A percentile compares a stretch with the other conserved stretches of the same genome.
phyloP scores from a whole-genome alignment of 2,888 invertebrate species.

The Drosophila parthenogenetica region DNA sequence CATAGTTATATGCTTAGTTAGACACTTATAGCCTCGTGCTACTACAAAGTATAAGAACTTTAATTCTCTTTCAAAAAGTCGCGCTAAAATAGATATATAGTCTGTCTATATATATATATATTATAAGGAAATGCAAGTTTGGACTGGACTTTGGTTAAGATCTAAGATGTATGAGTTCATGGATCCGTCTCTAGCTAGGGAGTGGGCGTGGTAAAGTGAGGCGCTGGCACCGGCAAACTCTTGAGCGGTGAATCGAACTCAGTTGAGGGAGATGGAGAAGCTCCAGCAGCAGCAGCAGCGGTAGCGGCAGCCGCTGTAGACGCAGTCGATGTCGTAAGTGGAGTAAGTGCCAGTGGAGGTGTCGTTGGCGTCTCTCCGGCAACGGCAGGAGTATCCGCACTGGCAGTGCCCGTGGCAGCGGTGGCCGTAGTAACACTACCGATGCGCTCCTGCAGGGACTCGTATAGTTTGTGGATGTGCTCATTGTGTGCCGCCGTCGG shows the following conservation, averaged over 20 bases:
- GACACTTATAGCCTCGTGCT: constrained; percentile 7
- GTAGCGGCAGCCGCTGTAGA: background rate
- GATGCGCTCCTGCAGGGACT: constrained; percentile 92
- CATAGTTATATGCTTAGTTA: background rate
- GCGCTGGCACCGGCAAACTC: constrained; percentile 93
- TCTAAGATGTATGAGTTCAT: background rate
- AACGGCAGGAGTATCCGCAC: constrained; percentile 62
- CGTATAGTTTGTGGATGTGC: constrained; percentile 92
- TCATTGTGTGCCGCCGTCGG: constrained; percentile 92
- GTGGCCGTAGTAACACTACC: constrained; percentile 86
- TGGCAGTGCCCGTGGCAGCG: background rate
- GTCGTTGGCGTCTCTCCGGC: constrained; percentile 6
- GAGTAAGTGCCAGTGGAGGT: background rate
- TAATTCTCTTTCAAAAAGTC: too few species aligned
- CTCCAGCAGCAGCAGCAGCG: constrained; percentile 75
- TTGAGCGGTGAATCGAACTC: constrained; percentile 93
- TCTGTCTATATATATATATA: too few species aligned
- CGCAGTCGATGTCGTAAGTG: background rate
- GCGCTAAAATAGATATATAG: too few species aligned
- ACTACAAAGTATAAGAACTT: background rate
- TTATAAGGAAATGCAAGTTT: background rate
- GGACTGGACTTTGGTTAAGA: constrained; percentile 1
- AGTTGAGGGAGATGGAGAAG: constrained; percentile 86
- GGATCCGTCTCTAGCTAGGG: constrained; percentile 42
- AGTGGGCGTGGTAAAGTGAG: constrained; percentile 85